These are phyloP conservation scores for Halichoerus grypus DNA, from an alignment of 2,113 vertebrate genomes.

Conservation along the genomic window DNA sequence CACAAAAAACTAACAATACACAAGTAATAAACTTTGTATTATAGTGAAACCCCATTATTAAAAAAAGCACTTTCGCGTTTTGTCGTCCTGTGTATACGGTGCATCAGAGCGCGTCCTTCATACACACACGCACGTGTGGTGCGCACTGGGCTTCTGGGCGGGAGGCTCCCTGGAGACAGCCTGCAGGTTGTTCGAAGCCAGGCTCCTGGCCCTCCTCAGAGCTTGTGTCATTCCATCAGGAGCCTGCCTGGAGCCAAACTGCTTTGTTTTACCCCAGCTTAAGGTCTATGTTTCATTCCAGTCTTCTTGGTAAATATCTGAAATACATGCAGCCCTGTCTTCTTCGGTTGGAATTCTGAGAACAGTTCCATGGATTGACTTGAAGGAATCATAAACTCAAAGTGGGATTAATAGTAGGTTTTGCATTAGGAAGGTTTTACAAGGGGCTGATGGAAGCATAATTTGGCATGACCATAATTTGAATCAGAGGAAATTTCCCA, in stretches of 20 bases:
- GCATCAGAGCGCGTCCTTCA: background rate
- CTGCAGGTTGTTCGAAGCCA: background rate
- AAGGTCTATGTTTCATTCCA: background rate
- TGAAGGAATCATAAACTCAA: background rate
- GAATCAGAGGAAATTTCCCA: slow-evolving; percentile 38
- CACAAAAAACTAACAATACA: background rate
- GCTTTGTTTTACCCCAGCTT: background rate
- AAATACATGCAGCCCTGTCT: background rate
- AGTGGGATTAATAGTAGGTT: background rate
- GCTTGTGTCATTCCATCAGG: background rate
- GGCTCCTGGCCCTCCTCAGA: background rate
- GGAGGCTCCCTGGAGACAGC: background rate
- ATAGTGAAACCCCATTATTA: background rate
- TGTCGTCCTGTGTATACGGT: background rate
- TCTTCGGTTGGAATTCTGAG: slow-evolving; percentile 34
- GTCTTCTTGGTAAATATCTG: background rate
- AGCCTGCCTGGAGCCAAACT: background rate
- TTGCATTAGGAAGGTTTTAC: background rate
- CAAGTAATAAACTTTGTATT: background rate
- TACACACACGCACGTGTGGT: fast-evolving
- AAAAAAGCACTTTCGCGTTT: background rate
- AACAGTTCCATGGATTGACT: background rate
- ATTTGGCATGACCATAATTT: slow-evolving; percentile 36
- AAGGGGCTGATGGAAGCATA: background rate
- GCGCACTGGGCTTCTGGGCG: background rate